Evolutionary conservation across 2,797 vertebrate species (phyloP).

Genomic region (Gymnothorax reevesii): DNA sequence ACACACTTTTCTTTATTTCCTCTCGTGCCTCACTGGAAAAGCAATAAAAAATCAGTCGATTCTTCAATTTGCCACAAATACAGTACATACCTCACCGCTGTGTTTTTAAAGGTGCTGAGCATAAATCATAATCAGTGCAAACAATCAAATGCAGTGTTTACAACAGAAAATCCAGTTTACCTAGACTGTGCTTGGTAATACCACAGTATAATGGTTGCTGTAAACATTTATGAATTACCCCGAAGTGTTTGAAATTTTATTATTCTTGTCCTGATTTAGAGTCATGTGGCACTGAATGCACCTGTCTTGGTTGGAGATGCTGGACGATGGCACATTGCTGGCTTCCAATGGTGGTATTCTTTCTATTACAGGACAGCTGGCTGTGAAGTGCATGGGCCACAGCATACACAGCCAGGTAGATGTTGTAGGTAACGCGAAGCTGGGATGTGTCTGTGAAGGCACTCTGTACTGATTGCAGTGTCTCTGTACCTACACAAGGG

Average conservation of each 20-base stretch:
- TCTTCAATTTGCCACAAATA: no score
- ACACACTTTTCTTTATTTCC: no score
- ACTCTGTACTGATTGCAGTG: conserved; percentile 53
- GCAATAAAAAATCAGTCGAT: no score
- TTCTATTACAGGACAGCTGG: conserved; percentile 55
- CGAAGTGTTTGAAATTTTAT: not conserved
- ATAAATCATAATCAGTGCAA: not conserved
- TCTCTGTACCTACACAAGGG: conserved; percentile 64
- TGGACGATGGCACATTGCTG: conserved; percentile 37
- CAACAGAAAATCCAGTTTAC: not conserved
- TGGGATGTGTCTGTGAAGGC: conserved; percentile 64
- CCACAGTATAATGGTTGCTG: not conserved
- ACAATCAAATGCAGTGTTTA: no score
- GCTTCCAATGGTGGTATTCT: conserved; percentile 30
- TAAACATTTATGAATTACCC: not conserved
- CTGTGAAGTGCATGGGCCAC: conserved; percentile 69
- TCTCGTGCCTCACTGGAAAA: no score
- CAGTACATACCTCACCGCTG: not conserved
- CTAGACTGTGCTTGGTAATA: no score
- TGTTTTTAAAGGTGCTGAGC: not conserved
- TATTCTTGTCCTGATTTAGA: not conserved
- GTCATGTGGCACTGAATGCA: conserved; percentile 29
- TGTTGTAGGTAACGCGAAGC: conserved; percentile 65
- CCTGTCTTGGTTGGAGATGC: conserved; percentile 58
- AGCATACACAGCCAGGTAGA: conserved; percentile 72